Conservation (phyloP, 1,140 invertebrate species). For the Drosophila kepulauana region DNA sequence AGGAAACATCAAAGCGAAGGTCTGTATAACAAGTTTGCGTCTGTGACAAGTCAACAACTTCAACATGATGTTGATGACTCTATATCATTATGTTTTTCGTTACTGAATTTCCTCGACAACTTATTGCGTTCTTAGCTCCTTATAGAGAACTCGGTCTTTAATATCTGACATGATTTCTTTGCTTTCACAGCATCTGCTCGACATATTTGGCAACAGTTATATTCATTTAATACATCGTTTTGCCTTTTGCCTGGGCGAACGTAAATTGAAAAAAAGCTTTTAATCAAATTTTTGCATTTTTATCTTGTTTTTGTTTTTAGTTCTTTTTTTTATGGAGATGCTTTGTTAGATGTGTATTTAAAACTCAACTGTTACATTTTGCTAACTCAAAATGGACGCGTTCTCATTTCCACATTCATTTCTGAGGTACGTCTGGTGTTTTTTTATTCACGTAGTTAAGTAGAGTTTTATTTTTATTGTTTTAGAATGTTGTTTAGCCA, state of each 20-base stretch:
- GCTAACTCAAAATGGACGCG: constrained; percentile 26
- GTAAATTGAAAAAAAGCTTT: constrained; percentile 19
- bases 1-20: background rate
- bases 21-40: constrained; percentile 6
- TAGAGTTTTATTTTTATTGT: constrained; percentile 71
- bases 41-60: constrained; percentile 1
- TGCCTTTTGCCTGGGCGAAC: background rate
- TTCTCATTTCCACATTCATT: constrained; percentile 65
- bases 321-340: constrained; percentile 11
- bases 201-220: constrained; percentile 19
- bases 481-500: constrained; percentile 79
- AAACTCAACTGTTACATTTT: constrained; percentile 42
- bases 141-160: background rate
- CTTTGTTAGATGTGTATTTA: constrained; percentile 2
- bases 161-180: background rate
- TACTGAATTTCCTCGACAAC: background rate
- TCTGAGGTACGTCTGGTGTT: constrained; percentile 29
- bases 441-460: constrained; percentile 14
- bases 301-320: background rate
- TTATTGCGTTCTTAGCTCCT: constrained; percentile 1
- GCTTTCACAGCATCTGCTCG: constrained; percentile 7
- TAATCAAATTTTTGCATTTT: constrained; percentile 13
- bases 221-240: constrained; percentile 11
- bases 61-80: background rate
- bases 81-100: too few relatives aligned